These are phyloP conservation scores for Xanthia icteritia DNA, from an alignment of 2,888 invertebrate species.

Conservation along the genomic window DNA sequence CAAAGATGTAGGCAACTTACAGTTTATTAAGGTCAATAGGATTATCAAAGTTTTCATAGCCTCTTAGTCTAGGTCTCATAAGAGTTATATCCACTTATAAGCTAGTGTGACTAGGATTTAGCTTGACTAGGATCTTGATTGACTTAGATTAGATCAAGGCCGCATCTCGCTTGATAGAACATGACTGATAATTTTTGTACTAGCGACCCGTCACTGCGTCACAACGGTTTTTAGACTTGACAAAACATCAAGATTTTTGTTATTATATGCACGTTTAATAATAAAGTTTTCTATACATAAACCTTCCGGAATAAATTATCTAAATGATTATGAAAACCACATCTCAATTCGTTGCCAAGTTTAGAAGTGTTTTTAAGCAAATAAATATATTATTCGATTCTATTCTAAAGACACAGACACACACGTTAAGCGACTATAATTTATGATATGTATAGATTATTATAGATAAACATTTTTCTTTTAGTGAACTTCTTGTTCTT, in stretches of 20 bases:
- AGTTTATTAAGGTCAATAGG: background rate
- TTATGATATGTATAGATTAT: too few relatives aligned
- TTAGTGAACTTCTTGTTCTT: too few relatives aligned
- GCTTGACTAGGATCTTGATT: slow-evolving; percentile 9
- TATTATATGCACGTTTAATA: too few relatives aligned
- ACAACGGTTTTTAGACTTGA: background rate
- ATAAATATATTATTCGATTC: too few relatives aligned
- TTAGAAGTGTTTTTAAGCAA: background rate
- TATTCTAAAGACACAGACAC: too few relatives aligned
- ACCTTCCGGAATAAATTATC: too few relatives aligned
- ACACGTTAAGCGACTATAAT: too few relatives aligned
- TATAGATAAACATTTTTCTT: background rate
- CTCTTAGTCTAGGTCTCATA: background rate
- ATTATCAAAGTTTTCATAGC: slow-evolving; percentile 14
- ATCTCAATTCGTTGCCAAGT: background rate
- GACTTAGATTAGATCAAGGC: background rate
- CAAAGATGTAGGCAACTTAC: background rate
- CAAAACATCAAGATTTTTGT: background rate
- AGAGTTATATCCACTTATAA: background rate
- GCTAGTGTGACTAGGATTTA: background rate
- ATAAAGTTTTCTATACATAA: too few relatives aligned
- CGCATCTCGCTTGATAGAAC: background rate
- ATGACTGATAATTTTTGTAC: background rate
- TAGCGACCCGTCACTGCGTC: too few relatives aligned
- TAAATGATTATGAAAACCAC: too few relatives aligned